These are phyloP conservation scores for Sminthurides aquaticus DNA, from an alignment of 2,888 invertebrate genomes.

Conservation along the genomic window DNA sequence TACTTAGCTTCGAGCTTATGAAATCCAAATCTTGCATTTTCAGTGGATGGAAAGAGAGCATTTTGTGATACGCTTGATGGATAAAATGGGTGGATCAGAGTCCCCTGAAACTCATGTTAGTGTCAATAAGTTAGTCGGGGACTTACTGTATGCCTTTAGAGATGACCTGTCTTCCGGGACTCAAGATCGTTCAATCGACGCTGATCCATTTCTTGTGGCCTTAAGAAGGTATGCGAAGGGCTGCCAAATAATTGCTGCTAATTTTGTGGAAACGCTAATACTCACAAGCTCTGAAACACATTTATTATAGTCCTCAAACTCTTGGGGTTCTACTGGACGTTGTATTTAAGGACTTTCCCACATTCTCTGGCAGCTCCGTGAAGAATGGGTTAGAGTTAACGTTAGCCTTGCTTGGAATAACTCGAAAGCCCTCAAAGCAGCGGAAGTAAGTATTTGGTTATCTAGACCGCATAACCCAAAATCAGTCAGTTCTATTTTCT, in stretches of 20 bases:
- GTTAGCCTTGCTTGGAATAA: constrained; percentile 39
- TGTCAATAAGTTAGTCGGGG: constrained; percentile 79
- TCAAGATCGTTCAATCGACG: constrained; percentile 54
- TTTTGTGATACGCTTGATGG: constrained; percentile 71
- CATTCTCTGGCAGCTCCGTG: constrained; percentile 53
- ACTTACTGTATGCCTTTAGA: constrained; percentile 65
- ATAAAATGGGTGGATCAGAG: constrained; percentile 57
- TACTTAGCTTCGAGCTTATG: not conserved
- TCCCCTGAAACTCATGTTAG: constrained; percentile 73
- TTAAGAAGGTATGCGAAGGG: constrained; percentile 61
- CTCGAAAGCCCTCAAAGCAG: constrained; percentile 33
- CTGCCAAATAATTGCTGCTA: not conserved
- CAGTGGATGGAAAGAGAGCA: constrained; percentile 87
- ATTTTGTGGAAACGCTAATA: not conserved
- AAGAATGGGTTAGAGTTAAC: constrained; percentile 39
- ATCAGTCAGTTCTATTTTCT: too few species aligned
- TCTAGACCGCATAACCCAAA: too few species aligned
- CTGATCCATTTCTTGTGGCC: constrained; percentile 64
- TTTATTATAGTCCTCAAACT: constrained; percentile 54
- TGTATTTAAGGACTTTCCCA: constrained; percentile 58
- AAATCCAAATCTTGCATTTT: constrained; percentile 24
- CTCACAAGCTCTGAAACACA: not conserved
- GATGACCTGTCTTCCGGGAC: constrained; percentile 51
- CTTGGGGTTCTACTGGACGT: constrained; percentile 63
- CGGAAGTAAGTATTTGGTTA: constrained; percentile 31